These are phyloP conservation scores for Phymatocera aterrima DNA, from an alignment of 2,888 invertebrate genomes.

Conservation along the genomic window DNA sequence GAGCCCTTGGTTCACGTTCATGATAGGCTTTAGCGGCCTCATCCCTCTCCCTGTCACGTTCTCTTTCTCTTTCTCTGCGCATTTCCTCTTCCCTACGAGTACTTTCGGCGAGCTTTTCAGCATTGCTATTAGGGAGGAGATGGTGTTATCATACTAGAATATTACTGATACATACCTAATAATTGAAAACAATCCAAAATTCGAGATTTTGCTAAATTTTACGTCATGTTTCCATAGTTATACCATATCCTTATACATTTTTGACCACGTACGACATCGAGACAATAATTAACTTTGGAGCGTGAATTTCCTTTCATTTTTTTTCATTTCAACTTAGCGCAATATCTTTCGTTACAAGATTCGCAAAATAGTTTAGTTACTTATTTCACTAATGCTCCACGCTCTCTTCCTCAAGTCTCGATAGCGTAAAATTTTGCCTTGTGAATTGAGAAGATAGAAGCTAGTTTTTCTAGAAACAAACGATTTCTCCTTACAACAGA, in stretches of 20 bases:
- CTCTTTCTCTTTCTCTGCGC: slow-evolving; percentile 54
- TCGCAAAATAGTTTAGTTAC: background rate
- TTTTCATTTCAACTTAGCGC: background rate
- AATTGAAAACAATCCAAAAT: background rate
- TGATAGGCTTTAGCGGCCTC: slow-evolving; percentile 70
- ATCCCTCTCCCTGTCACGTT: slow-evolving; percentile 62
- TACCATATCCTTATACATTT: too few relatives aligned
- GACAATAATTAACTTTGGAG: background rate
- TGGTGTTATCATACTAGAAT: slow-evolving; percentile 65
- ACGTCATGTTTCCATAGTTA: background rate
- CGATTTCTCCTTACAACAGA: background rate
- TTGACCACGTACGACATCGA: too few relatives aligned
- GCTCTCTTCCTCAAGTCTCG: background rate
- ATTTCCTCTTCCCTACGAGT: slow-evolving; percentile 70
- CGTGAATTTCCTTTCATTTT: background rate
- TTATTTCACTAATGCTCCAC: slow-evolving; percentile 19
- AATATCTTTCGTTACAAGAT: background rate
- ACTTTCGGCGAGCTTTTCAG: slow-evolving; percentile 70
- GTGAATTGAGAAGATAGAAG: slow-evolving; percentile 1
- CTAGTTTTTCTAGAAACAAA: slow-evolving; percentile 24
- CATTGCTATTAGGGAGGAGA: slow-evolving; percentile 72
- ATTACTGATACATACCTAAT: background rate
- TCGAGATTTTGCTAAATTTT: background rate
- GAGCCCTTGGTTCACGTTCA: slow-evolving; percentile 68
- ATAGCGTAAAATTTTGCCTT: background rate